Evolutionary conservation across 2,113 vertebrate genomes (phyloP), one percentile per base, ranked within the genome.

Genomic region (Psilopogon haemacephalus): DNA sequence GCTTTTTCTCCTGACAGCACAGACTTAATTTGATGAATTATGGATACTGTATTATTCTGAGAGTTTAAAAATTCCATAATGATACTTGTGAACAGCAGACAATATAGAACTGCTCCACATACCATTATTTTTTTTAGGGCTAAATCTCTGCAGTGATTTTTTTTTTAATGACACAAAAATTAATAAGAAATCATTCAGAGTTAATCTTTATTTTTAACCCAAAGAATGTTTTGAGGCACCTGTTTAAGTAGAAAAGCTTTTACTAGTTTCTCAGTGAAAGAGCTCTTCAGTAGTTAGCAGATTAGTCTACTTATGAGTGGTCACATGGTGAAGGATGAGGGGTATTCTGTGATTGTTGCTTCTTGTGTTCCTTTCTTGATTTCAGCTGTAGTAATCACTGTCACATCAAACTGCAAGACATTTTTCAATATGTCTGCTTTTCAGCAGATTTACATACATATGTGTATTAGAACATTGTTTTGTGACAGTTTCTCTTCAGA

Each of bases 21-120:
- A 59, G 35, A 35, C 24, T 69, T 95, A 18, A 75, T 65, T 93
- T 21, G 88, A 86, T 78, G 56, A 86, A 75, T 71, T 87, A 21
- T 24, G 44, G 32, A 58, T 68, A 19, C 10, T 28, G 59, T 76
- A 58, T 69, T 84, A 74, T 60, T 79, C 65, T 69, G 42, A 50
- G 40, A 86, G 19, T 90, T 24, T 74, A 63, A 78, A 90, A 73
- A 48, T 15, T 59, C 8, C 32, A 20, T 65, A 48, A 55, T 75
- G 44, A 55, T 79, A 48, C 21, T n/a, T 9, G 12, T 78, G 40
- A 87, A 37, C 18, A 84, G 55, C 54, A 85, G 55, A 52, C 15
- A 72, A 62, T 16, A 86, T 7, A 90, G 44, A 54, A 8, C 24
- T 38, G 28, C 17, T 77, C 35, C 27, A 71, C 16, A 46, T 44